Conservation (phyloP, 2,113 vertebrate genomes). For the Brachirus orientalis region DNA sequence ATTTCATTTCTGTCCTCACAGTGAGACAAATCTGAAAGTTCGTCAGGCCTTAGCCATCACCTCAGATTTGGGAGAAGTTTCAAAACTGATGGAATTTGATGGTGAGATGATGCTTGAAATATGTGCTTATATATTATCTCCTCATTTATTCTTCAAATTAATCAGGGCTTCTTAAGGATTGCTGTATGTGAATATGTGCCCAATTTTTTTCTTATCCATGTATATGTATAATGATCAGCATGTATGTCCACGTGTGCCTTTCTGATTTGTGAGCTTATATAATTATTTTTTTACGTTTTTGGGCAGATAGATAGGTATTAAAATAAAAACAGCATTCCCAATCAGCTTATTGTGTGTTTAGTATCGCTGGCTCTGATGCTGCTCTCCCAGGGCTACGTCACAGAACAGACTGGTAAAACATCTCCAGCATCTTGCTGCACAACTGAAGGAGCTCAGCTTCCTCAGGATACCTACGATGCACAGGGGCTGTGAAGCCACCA, state of each 20-base stretch:
- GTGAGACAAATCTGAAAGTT: conserved; percentile 95
- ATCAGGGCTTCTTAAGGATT: too few relatives aligned
- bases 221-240: not conserved
- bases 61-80: conserved; percentile 84
- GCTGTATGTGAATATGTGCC: not conserved
- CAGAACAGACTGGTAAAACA: too few relatives aligned
- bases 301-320: too few relatives aligned
- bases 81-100: conserved; percentile 86
- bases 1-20: conserved; percentile 49
- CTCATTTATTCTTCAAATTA: not conserved
- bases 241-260: not conserved
- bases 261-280: too few relatives aligned
- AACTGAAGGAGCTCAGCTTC: too few relatives aligned
- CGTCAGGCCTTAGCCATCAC: conserved; percentile 89
- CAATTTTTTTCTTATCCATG: not conserved
- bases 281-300: not conserved
- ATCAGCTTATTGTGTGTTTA: too few relatives aligned
- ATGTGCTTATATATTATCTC: not conserved
- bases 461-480: too few relatives aligned
- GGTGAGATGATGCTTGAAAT: conserved; percentile 81
- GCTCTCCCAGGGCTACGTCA: too few relatives aligned
- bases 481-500: too few relatives aligned
- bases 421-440: too few relatives aligned
- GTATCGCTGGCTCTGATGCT: too few relatives aligned
- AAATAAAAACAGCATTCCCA: too few relatives aligned